Evolutionary conservation across 2,113 vertebrate genomes (phyloP).

Genomic region (Falcunculus frontatus): DNA sequence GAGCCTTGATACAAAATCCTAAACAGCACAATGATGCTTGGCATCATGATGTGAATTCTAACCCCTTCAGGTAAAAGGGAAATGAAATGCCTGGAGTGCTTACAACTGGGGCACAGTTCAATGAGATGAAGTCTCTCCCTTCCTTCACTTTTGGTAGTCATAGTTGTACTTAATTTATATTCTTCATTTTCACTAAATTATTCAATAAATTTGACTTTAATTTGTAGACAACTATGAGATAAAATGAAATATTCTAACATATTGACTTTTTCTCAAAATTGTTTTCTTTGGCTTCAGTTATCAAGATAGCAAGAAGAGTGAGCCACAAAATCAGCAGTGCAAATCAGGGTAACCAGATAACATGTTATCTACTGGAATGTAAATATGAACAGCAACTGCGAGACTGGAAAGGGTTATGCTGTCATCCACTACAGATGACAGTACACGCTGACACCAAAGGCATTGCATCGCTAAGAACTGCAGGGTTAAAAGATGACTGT

Average conservation of each 20-base stretch:
- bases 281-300: not conserved
- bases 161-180: not conserved
- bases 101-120: not conserved
- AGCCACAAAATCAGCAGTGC: not conserved
- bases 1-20: not conserved
- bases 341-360: not conserved
- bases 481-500: not conserved
- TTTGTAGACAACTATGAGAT: not conserved
- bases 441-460: not conserved
- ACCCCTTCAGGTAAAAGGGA: not conserved
- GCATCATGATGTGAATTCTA: not conserved
- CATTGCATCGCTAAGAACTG: not conserved
- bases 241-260: not conserved
- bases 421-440: not conserved
- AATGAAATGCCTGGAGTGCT: not conserved
- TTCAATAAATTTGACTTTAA: not conserved
- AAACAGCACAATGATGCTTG: not conserved
- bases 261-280: not conserved
- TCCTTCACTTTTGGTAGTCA: not conserved
- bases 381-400: not conserved
- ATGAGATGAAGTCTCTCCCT: not conserved
- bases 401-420: not conserved
- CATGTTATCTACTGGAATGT: not conserved
- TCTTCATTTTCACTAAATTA: not conserved
- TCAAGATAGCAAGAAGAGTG: not conserved